Conservation (phyloP, 2,888 invertebrate species). For the Drosophila niveifrons region DNA sequence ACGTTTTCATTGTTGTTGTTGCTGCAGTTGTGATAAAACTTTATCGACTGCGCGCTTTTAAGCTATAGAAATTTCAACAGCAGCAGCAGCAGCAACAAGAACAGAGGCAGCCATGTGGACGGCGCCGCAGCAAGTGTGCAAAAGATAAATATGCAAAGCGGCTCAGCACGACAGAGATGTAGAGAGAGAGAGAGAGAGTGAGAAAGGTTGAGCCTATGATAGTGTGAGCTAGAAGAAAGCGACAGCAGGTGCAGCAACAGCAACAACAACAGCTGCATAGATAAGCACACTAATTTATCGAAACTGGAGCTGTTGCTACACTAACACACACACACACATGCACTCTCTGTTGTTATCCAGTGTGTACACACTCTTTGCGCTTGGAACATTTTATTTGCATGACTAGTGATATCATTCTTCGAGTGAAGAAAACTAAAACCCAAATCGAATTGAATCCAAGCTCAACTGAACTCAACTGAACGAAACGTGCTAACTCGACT, state of each 20-base stretch:
- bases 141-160: slow-evolving; percentile 78
- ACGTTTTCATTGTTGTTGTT: slow-evolving; percentile 40
- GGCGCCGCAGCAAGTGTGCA: slow-evolving; percentile 63
- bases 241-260: slow-evolving; percentile 70
- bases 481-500: slow-evolving; percentile 26
- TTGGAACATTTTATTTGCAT: slow-evolving; percentile 35
- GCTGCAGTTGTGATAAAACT: slow-evolving; percentile 77
- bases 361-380: slow-evolving; percentile 38
- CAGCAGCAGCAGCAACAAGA: slow-evolving; percentile 28
- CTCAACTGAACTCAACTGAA: slow-evolving; percentile 23
- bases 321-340: slow-evolving; percentile 8
- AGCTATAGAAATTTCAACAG: slow-evolving; percentile 53
- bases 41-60: slow-evolving; percentile 74
- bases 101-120: slow-evolving; percentile 35
- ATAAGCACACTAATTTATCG: slow-evolving; percentile 76
- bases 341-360: slow-evolving; percentile 27
- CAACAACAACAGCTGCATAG: slow-evolving; percentile 64
- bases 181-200: slow-evolving; percentile 3
- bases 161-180: slow-evolving; percentile 16
- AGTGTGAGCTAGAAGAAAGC: slow-evolving; percentile 57
- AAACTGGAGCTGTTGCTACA: slow-evolving; percentile 34
- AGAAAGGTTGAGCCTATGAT: slow-evolving; percentile 32
- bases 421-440: slow-evolving; percentile 18
- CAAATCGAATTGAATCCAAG: slow-evolving; percentile 40
- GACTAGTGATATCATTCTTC: slow-evolving; percentile 50